These are phyloP conservation scores for Phrynosoma platyrhinos DNA, from an alignment of 2,113 vertebrate species.

Conservation along the genomic window DNA sequence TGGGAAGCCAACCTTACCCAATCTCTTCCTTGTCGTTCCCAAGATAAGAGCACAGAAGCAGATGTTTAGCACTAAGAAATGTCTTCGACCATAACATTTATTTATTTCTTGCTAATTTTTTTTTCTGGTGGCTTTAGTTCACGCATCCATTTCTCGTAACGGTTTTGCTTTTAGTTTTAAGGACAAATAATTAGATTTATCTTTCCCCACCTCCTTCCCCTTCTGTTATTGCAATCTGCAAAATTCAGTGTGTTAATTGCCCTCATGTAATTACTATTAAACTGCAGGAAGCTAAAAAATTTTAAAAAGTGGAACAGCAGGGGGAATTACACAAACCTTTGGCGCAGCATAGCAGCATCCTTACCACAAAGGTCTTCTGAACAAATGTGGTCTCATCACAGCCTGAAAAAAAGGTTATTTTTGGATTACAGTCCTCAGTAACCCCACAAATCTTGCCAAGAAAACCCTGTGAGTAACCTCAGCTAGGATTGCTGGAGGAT, in stretches of 20 bases:
- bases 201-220: background rate
- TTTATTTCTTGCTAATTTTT: background rate
- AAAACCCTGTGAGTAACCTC: no score
- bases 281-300: background rate
- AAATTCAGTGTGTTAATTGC: background rate
- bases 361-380: background rate
- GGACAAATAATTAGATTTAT: background rate
- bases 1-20: slow-evolving; percentile 60
- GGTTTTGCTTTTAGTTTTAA: background rate
- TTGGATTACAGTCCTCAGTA: no score
- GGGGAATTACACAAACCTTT: background rate
- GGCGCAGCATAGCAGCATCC: background rate
- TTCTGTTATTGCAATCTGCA: background rate
- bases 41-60: background rate
- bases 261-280: background rate
- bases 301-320: no score
- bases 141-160: background rate
- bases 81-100: background rate
- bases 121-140: background rate
- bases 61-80: background rate
- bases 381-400: background rate
- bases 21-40: background rate
- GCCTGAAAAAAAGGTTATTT: no score
- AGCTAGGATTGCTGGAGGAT: no score
- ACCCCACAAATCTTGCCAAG: no score